Evolutionary conservation across 2,113 vertebrate species (phyloP), one percentile per base, ranked within the genome.

Genomic region (Apodemus speciosus): DNA sequence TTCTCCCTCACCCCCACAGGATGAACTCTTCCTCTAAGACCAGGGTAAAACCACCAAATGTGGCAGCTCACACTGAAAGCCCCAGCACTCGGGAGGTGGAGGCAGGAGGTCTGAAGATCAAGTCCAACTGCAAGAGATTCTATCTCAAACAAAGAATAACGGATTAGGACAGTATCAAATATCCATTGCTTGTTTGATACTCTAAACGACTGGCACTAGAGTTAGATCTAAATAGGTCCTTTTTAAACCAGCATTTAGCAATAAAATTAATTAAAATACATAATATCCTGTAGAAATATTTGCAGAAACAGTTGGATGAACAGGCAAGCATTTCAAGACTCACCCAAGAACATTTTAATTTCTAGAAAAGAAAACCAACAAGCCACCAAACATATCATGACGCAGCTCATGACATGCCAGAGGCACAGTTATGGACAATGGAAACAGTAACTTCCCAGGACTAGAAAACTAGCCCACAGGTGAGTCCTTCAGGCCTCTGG

Each of bases 11-110:
- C 6, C 30, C 21, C 75, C 83, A 27, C 18, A 73, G 40, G n/a
- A 93, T 81, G 88, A 64, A 90, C 9, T 88, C 68, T 88, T 56
- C 89, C 32, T 85, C 76, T 68, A 92, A 90, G 18, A 80, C 75
- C 6, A 69, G 46, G 11, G 2, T 27, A 51, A 25, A 4, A 38
- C 40, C 20, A 69, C 60, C 20, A 69, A 69, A 46, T n/a, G 3
- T 51, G 27, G 43, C 3, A 9, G 30, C 11, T 8, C 32, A 49
- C 6, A 51, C 64, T 14, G 10, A 23, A 68, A 68, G 30, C 32
- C 25, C 62, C 46, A 25, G 64, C 62, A 23, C 27, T 64, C 30
- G 15, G 43, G 43, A 68, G 11, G 27, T 64, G 2, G 25, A 62
- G 80, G 80, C 58, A 46, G 58, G 60, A 16, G 25, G 35, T 53